Percentiles rank a stretch among this genome's conserved stretches.
phyloP scores from a whole-genome alignment of 2,113 vertebrate genomes.

The Hiodon tergisus region DNA sequence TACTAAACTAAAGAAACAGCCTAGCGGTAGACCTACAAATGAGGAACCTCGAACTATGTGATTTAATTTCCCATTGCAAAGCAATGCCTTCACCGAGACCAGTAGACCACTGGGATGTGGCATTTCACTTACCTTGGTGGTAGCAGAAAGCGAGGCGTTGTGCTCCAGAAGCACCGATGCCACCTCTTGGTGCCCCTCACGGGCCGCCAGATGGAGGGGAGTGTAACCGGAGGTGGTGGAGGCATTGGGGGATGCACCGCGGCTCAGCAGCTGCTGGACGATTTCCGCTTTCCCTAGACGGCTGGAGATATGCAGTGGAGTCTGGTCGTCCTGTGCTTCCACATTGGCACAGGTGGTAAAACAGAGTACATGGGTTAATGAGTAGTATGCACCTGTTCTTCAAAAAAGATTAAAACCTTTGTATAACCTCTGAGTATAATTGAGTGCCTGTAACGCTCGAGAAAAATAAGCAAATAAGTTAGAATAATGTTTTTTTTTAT shows the following conservation, averaged over 20 bases:
- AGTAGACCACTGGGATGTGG: neutral
- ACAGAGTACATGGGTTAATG: no score
- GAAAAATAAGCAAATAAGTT: no score
- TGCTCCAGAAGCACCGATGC: conserved; percentile 83
- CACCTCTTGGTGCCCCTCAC: conserved; percentile 87
- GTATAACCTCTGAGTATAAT: no score
- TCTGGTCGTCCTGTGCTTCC: conserved; percentile 83
- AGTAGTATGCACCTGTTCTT: no score
- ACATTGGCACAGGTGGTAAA: neutral
- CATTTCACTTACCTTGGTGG: conserved; percentile 80
- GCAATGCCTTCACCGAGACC: neutral
- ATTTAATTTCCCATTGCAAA: neutral
- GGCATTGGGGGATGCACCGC: conserved; percentile 80
- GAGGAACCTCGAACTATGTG: no score
- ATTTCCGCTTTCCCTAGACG: conserved; percentile 91
- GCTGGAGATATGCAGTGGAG: conserved; percentile 89
- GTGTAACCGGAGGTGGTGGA: conserved; percentile 90
- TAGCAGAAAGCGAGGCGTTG: conserved; percentile 79
- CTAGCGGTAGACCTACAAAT: no score
- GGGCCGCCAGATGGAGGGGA: conserved; percentile 82
- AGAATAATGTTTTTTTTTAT: no score
- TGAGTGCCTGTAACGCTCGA: no score
- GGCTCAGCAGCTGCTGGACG: conserved; percentile 82
- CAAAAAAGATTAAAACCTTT: no score
- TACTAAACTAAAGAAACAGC: no score